Evolutionary conservation across 1,140 invertebrate species (phyloP).

Genomic region (Leptoteleia sp.): DNA sequence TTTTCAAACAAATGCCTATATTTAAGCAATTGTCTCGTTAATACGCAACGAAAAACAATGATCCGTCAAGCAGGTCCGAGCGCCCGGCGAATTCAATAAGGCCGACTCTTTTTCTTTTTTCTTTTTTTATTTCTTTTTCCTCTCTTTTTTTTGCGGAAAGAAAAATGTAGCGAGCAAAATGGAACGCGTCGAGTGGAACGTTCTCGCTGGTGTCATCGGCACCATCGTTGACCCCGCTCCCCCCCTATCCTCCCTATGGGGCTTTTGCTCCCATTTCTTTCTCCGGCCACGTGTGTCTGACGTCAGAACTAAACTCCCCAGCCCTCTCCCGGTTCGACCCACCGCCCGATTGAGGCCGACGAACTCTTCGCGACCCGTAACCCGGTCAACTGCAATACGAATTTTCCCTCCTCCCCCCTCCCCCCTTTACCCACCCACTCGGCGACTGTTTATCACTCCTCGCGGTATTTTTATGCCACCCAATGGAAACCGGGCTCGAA

Average conservation of each 20-base stretch:
- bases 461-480: constrained; percentile 49
- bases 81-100: constrained; percentile 3
- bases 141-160: constrained; percentile 29
- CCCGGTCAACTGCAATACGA: constrained; percentile 74
- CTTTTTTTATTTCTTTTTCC: no score
- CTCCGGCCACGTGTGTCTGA: constrained; percentile 70
- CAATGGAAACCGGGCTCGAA: no score
- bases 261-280: constrained; percentile 69
- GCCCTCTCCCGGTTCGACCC: constrained; percentile 65
- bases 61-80: not conserved
- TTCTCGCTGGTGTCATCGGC: constrained; percentile 65
- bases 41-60: constrained; percentile 3
- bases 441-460: constrained; percentile 42
- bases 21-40: not conserved
- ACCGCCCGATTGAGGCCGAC: constrained; percentile 71
- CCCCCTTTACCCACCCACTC: no score
- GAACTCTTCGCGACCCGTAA: constrained; percentile 78
- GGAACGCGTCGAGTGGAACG: constrained; percentile 58
- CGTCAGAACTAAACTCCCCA: constrained; percentile 67
- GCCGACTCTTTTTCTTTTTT: no score
- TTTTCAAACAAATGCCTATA: no score
- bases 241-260: constrained; percentile 57
- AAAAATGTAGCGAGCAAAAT: constrained; percentile 60
- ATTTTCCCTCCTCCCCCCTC: constrained; percentile 52
- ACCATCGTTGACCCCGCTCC: constrained; percentile 63